Conservation (phyloP, 2,888 invertebrate genomes). For the Crematogaster levior region DNA sequence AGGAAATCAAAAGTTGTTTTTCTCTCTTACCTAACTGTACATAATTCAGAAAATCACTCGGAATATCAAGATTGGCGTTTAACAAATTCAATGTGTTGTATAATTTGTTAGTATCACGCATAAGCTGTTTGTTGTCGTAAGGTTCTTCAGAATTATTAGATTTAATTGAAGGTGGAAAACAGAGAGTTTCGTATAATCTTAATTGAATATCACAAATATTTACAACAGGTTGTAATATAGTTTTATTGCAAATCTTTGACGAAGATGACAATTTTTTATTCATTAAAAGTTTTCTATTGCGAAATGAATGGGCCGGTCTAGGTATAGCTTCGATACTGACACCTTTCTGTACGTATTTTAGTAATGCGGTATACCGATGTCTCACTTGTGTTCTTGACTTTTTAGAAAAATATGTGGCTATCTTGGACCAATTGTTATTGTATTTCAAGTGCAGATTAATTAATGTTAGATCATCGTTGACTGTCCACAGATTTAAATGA, state of each 20-base stretch:
- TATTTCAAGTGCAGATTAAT: constrained; percentile 86
- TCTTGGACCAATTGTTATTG: constrained; percentile 86
- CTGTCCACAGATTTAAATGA: constrained; percentile 87
- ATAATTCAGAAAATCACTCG: constrained; percentile 65
- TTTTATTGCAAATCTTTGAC: neutral
- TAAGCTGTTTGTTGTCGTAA: constrained; percentile 81
- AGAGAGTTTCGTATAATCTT: constrained; percentile 76
- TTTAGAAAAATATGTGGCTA: constrained; percentile 87
- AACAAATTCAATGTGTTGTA: constrained; percentile 82
- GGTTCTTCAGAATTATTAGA: constrained; percentile 83
- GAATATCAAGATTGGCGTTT: constrained; percentile 74
- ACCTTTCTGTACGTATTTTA: constrained; percentile 75
- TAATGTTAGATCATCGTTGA: constrained; percentile 88
- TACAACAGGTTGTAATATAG: constrained; percentile 60
- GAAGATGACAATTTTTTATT: neutral
- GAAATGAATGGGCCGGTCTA: neutral
- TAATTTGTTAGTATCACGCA: constrained; percentile 84
- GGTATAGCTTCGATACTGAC: constrained; percentile 52
- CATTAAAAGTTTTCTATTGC: neutral
- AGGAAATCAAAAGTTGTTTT: constrained; percentile 72
- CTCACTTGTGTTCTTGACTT: constrained; percentile 88
- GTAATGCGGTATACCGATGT: constrained; percentile 87
- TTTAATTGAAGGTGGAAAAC: neutral
- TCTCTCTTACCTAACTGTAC: constrained; percentile 71
- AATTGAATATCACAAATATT: constrained; percentile 81